Evolutionary conservation across 2,113 vertebrate genomes (phyloP).

Genomic region (Junco hyemalis): DNA sequence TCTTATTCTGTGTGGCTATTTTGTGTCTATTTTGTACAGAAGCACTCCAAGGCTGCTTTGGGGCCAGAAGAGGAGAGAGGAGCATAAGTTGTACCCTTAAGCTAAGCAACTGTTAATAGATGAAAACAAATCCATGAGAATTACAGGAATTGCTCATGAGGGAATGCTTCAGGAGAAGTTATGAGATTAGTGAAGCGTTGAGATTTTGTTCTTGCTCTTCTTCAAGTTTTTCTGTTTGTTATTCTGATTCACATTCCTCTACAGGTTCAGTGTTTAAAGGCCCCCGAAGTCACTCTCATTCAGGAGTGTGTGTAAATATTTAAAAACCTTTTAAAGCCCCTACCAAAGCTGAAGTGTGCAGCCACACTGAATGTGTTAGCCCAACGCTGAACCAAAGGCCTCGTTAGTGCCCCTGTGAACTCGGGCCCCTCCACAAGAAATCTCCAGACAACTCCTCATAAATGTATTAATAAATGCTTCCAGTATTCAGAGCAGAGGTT

Average conservation of each 20-base stretch:
- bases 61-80: neutral
- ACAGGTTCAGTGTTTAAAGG: neutral
- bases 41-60: neutral
- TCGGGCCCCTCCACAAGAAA: neutral
- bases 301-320: slow-evolving; percentile 38
- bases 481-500: slow-evolving; percentile 40
- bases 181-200: slow-evolving; percentile 30
- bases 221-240: slow-evolving; percentile 48
- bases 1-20: neutral
- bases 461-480: slow-evolving; percentile 35
- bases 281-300: neutral
- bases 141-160: slow-evolving; percentile 37
- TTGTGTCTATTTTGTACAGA: neutral
- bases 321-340: slow-evolving; percentile 35
- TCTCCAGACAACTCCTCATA: neutral
- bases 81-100: neutral
- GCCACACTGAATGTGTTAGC: slow-evolving; percentile 10
- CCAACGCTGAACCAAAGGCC: neutral
- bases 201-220: slow-evolving; percentile 35
- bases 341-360: neutral
- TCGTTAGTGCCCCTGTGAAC: neutral
- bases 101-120: neutral
- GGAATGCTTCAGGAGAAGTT: slow-evolving; percentile 40
- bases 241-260: neutral
- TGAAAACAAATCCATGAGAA: slow-evolving; percentile 39